Evolutionary conservation across 2,888 invertebrate genomes (phyloP), one percentile per base, ranked within the genome.

Genomic region (Lathronympha strigana): DNA sequence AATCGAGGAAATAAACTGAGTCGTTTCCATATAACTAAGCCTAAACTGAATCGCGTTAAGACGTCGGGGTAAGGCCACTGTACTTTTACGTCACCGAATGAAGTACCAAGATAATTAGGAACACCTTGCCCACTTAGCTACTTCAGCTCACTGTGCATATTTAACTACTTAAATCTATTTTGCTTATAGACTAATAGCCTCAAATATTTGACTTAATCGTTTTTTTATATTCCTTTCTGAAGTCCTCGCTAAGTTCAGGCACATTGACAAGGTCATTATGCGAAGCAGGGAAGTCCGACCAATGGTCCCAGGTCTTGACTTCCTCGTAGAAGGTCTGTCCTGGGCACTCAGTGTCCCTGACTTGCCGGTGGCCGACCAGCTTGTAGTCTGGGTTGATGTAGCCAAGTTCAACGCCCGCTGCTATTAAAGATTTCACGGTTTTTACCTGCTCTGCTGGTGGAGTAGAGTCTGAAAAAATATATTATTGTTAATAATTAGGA

Each of bases 381-480:
- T 91, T 92, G 73, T 94, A 95, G 69, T 93, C 85, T 0, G 88
- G 76, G 19, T 86, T 81, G 21, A 96, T 93, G 77, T 90, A 93
- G 0, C 95, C 95, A n/a, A 90, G 82, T 8, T 88, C 78, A 0
- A 95, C 90, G 0, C 95, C 96, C 36, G 92, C 93, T 0, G 87
- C 83, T 67, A 96, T 95, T 31, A 96, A 77, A 0, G 92, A 81
- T 67, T 94, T 90, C 0, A 93, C 90, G 0, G 93, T 92, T 67
- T 93, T 84, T 0, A 95, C 72, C 84, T 95, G 95, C 6, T 87
- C 72, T 2, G 84, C 74, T 23, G 95, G 93, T 1, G 96, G 95
- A 1, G 94, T 70, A 66, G 91, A 82, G 50, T 75, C 94, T 95
- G 79, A 0, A 82, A 82, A 68, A 72, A 62, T 23, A 19, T 8